These are phyloP conservation scores for Ornithoptera alexandrae DNA, from an alignment of 2,888 invertebrate species.

Conservation along the genomic window DNA sequence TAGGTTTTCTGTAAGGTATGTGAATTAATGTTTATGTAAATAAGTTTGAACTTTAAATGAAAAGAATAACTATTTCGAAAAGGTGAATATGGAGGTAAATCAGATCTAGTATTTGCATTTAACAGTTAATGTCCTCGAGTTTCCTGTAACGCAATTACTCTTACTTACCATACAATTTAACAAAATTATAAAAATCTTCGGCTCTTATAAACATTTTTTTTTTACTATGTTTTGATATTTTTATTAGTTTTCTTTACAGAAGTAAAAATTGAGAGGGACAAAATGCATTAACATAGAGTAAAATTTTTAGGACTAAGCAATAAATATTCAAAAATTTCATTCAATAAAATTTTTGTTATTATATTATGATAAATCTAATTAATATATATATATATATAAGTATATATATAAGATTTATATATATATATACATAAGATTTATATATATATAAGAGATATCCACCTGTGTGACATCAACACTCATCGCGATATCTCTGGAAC, in stretches of 20 bases:
- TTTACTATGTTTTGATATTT: not conserved
- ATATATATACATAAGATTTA: too few relatives aligned
- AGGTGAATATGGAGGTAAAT: slow-evolving; percentile 36
- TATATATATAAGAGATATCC: too few relatives aligned
- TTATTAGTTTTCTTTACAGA: not conserved
- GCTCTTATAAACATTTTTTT: not conserved
- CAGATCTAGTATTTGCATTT: slow-evolving; percentile 49
- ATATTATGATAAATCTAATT: too few relatives aligned
- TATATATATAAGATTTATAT: too few relatives aligned
- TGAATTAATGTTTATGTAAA: slow-evolving; percentile 34
- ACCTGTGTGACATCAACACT: too few relatives aligned
- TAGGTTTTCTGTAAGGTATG: slow-evolving; percentile 10
- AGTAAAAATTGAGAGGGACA: too few relatives aligned
- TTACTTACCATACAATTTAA: slow-evolving; percentile 38
- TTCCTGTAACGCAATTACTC: slow-evolving; percentile 38
- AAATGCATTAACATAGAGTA: too few relatives aligned
- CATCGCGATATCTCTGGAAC: too few relatives aligned
- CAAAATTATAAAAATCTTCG: slow-evolving; percentile 32
- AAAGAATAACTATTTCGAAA: slow-evolving; percentile 59
- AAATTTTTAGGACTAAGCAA: too few relatives aligned
- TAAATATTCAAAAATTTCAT: too few relatives aligned
- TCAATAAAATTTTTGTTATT: too few relatives aligned
- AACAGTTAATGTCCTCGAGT: slow-evolving; percentile 37
- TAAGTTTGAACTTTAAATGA: slow-evolving; percentile 55
- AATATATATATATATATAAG: too few relatives aligned